Evolutionary conservation across 2,888 invertebrate genomes (phyloP).

Genomic region (Oxytorus armatus): DNA sequence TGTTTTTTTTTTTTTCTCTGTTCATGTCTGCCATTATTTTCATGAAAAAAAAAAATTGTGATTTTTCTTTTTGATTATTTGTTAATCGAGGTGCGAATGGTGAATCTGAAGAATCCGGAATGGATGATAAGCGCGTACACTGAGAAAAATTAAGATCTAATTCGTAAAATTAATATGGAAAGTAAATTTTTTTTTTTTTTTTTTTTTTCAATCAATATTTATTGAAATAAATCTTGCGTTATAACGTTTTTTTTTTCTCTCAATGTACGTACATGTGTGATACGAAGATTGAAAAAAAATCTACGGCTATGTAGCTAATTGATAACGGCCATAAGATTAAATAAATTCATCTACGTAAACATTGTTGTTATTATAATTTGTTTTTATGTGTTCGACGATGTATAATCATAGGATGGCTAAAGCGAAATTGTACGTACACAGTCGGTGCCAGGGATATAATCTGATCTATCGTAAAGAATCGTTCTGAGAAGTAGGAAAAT

Average conservation of each 20-base stretch:
- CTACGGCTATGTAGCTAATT: conserved; percentile 59
- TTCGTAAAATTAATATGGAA: background rate
- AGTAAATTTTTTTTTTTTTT: background rate
- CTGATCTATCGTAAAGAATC: conserved; percentile 48
- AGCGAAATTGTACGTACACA: conserved; percentile 62
- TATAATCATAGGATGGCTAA: conserved; percentile 50
- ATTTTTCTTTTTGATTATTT: background rate
- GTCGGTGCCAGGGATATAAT: conserved; percentile 59
- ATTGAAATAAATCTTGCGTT: too few relatives aligned
- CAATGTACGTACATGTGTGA: conserved; percentile 10
- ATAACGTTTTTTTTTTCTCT: too few relatives aligned
- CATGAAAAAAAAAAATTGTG: conserved; percentile 7
- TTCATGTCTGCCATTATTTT: background rate
- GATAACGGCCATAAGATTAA: conserved; percentile 44
- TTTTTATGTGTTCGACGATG: conserved; percentile 5
- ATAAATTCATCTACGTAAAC: conserved; percentile 47
- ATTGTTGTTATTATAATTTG: too few relatives aligned
- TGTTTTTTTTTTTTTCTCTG: background rate
- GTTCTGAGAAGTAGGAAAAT: conserved; percentile 21
- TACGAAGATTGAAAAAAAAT: conserved; percentile 38
- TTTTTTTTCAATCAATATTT: background rate
- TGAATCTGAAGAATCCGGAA: conserved; percentile 26
- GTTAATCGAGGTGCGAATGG: conserved; percentile 54
- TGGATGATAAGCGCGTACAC: background rate
- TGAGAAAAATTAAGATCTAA: too few relatives aligned